A percentile compares a stretch with the other conserved stretches of the same genome.
phyloP scores from a whole-genome alignment of 2,113 vertebrate genomes.

The Dasypus novemcinctus region DNA sequence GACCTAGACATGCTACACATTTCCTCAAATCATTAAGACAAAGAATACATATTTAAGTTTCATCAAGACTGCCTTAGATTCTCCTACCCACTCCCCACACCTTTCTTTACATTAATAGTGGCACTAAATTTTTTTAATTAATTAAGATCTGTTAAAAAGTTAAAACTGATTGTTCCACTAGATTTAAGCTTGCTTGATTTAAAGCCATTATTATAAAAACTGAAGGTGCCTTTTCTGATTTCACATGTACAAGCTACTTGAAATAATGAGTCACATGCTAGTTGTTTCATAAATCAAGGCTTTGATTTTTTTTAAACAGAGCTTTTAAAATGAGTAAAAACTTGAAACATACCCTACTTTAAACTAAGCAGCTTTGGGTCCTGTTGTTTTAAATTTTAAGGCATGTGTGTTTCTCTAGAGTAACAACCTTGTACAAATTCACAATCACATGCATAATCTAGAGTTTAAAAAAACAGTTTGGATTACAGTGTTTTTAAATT shows the following conservation, averaged over 20 bases:
- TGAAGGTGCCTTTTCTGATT: slow-evolving; percentile 68
- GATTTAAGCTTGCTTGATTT: slow-evolving; percentile 67
- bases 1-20: slow-evolving; percentile 67
- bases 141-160: slow-evolving; percentile 85
- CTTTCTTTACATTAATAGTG: slow-evolving; percentile 76
- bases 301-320: slow-evolving; percentile 77
- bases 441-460: slow-evolving; percentile 87
- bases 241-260: slow-evolving; percentile 69
- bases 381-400: slow-evolving; percentile 87
- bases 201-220: slow-evolving; percentile 82
- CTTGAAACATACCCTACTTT: slow-evolving; percentile 81
- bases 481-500: slow-evolving; percentile 87
- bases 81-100: neutral
- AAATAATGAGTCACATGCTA: slow-evolving; percentile 41
- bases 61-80: slow-evolving; percentile 72
- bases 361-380: slow-evolving; percentile 85
- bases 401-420: slow-evolving; percentile 89
- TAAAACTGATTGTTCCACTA: slow-evolving; percentile 78
- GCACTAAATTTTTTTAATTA: too few relatives aligned
- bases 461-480: slow-evolving; percentile 82
- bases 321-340: slow-evolving; percentile 82
- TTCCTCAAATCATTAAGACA: slow-evolving; percentile 76
- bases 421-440: slow-evolving; percentile 84
- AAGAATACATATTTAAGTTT: slow-evolving; percentile 74
- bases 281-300: slow-evolving; percentile 51